Evolutionary conservation across 2,113 vertebrate genomes (phyloP).

Genomic region (Peucedramus taeniatus): DNA sequence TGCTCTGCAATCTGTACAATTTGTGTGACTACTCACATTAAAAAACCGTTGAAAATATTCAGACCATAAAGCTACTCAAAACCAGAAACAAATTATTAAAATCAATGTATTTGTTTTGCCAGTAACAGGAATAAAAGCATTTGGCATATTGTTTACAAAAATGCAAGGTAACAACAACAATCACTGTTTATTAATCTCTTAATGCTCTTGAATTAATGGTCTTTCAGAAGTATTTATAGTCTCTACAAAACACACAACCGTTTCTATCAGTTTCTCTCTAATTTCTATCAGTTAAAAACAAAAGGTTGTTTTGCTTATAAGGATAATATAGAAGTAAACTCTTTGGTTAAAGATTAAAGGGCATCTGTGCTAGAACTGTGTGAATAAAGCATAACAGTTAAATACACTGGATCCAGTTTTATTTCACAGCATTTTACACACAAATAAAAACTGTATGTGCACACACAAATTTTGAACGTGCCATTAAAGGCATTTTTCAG

Average conservation of each 20-base stretch:
- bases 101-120: neutral
- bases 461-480: neutral
- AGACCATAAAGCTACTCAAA: neutral
- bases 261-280: neutral
- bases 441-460: neutral
- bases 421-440: neutral
- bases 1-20: neutral
- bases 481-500: constrained; percentile 1
- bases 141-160: neutral
- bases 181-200: neutral
- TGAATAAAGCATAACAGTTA: neutral
- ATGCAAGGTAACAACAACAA: neutral
- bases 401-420: neutral
- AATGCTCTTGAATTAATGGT: neutral
- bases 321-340: neutral
- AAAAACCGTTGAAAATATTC: neutral
- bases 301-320: neutral
- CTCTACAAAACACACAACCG: neutral
- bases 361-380: neutral
- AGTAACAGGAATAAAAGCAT: neutral
- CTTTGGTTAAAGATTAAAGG: constrained; percentile 3
- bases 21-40: neutral
- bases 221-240: neutral
- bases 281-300: neutral
- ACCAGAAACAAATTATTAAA: neutral